phyloP scores from a whole-genome alignment of 2,113 vertebrate species.

The Phycodurus eques region DNA sequence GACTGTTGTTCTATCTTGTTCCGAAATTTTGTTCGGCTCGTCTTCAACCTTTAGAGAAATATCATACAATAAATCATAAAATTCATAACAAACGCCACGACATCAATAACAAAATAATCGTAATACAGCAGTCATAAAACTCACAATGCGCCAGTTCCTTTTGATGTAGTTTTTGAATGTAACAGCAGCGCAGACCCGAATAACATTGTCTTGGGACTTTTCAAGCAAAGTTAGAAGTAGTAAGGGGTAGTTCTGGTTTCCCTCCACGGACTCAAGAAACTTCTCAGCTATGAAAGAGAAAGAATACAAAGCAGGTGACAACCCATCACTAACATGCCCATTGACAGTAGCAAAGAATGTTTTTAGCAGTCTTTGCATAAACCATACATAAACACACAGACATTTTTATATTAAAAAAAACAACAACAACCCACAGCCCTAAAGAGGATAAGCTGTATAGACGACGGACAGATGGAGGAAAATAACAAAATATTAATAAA shows the following conservation, averaged over 20 bases:
- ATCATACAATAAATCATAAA: not conserved
- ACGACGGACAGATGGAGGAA: no score
- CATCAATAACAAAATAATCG: not conserved
- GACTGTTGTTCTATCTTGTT: constrained; percentile 87
- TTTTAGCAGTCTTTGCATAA: no score
- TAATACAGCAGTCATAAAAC: constrained; percentile 41
- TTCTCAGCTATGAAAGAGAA: constrained; percentile 83
- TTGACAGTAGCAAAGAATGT: not conserved
- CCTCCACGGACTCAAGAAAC: constrained; percentile 96
- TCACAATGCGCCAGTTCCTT: constrained; percentile 97
- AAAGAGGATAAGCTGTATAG: no score
- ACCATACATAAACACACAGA: not conserved
- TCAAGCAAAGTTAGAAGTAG: constrained; percentile 90
- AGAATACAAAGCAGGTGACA: not conserved
- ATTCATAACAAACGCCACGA: not conserved
- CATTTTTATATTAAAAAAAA: no score
- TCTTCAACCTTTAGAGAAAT: constrained; percentile 84
- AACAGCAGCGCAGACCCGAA: constrained; percentile 94
- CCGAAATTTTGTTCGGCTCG: constrained; percentile 96
- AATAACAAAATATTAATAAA: no score
- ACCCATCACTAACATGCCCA: not conserved
- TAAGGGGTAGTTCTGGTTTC: constrained; percentile 92
- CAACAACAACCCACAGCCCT: no score
- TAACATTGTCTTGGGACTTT: constrained; percentile 94
- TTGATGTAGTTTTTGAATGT: constrained; percentile 99